Conservation (phyloP, 2,797 vertebrate genomes). For the Coreius guichenoti region DNA sequence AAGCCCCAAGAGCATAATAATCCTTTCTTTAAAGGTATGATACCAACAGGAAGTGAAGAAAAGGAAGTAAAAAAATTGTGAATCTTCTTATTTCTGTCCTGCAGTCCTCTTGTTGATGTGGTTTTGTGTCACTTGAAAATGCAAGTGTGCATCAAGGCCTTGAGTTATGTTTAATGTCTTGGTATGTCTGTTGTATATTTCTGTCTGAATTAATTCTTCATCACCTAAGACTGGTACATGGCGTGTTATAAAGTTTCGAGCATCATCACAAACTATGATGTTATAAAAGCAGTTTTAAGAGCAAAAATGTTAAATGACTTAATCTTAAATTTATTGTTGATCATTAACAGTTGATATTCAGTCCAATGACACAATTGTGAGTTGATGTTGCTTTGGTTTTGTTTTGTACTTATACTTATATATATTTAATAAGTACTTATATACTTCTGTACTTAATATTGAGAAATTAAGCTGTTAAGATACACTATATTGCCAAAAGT, state of each 20-base stretch:
- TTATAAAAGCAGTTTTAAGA: neutral
- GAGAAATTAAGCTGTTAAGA: neutral
- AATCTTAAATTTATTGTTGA: neutral
- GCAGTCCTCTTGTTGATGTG: neutral
- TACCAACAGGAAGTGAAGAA: neutral
- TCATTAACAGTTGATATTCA: neutral
- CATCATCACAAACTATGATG: constrained; percentile 1
- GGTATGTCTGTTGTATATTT: constrained; percentile 1
- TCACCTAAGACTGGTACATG: neutral
- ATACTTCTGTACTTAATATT: neutral
- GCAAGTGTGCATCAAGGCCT: neutral
- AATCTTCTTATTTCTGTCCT: neutral
- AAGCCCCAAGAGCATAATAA: constrained; percentile 10
- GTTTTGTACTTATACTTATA: neutral
- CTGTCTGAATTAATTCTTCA: neutral
- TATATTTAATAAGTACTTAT: too few species aligned
- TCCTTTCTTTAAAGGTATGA: neutral
- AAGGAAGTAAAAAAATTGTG: neutral
- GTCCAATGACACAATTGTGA: neutral
- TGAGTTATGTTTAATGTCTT: neutral
- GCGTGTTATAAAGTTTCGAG: neutral
- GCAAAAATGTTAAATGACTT: neutral
- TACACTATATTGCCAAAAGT: neutral
- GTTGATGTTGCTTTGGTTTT: neutral
- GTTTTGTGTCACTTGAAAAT: neutral